phyloP scores from a whole-genome alignment of 2,113 vertebrate species.

The Phocoena sinus region DNA sequence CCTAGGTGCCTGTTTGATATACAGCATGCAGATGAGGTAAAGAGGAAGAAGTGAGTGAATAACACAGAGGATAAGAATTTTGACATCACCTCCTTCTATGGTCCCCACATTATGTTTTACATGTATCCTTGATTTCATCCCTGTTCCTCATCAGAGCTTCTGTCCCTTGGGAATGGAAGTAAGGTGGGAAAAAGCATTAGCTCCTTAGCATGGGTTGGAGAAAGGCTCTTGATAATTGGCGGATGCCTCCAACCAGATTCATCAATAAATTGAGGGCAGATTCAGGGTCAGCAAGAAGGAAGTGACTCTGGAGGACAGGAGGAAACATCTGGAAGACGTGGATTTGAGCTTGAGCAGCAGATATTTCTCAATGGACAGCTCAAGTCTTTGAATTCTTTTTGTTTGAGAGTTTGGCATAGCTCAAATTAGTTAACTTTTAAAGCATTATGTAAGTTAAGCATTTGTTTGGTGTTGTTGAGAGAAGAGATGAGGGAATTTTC shows the following conservation, averaged over 20 bases:
- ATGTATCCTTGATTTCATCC: background rate
- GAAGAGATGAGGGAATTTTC: background rate
- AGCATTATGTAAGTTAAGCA: background rate
- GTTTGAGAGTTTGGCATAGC: background rate
- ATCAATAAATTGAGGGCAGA: constrained; percentile 4
- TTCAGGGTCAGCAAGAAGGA: constrained; percentile 6
- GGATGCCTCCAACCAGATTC: background rate
- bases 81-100: background rate
- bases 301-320: background rate
- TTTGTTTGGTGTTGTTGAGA: background rate
- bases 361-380: background rate
- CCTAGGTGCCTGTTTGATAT: background rate
- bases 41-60: background rate
- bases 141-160: background rate
- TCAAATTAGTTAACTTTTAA: constrained; percentile 14
- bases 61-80: background rate
- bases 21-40: background rate
- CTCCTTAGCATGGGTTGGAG: background rate
- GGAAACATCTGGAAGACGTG: constrained; percentile 14
- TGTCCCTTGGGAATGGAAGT: background rate
- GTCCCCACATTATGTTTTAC: background rate
- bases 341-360: background rate
- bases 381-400: constrained; percentile 2
- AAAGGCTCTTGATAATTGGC: background rate
- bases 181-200: background rate